A percentile compares a stretch with the other conserved stretches of the same genome.
phyloP scores from a whole-genome alignment of 2,888 invertebrate genomes.

The Ypsolopha scabrella region DNA sequence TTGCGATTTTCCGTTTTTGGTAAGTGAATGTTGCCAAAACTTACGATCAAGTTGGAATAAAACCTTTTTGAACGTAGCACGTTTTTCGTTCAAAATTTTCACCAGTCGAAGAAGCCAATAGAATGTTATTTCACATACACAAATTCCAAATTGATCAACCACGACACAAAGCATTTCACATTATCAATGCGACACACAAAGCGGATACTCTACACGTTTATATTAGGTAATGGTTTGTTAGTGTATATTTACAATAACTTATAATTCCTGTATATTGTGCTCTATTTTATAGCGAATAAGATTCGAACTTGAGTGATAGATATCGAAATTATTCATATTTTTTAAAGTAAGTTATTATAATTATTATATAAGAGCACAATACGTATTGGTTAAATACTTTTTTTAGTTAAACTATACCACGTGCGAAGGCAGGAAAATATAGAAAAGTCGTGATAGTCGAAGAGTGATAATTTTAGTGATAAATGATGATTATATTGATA shows the following conservation, averaged over 20 bases:
- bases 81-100: constrained; percentile 1
- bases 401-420: not conserved
- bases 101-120: constrained; percentile 45
- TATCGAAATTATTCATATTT: not conserved
- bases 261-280: not conserved
- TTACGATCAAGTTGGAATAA: constrained; percentile 62
- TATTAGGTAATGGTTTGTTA: constrained; percentile 62
- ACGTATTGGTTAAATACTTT: constrained; percentile 5
- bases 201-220: constrained; percentile 29
- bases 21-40: constrained; percentile 50
- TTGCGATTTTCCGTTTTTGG: not conserved
- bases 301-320: not conserved
- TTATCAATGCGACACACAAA: constrained; percentile 51
- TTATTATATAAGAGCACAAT: constrained; percentile 17
- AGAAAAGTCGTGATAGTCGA: not conserved
- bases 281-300: not conserved
- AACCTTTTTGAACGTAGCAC: constrained; percentile 11
- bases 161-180: constrained; percentile 37
- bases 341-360: not conserved
- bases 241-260: constrained; percentile 49
- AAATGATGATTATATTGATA: constrained; percentile 12
- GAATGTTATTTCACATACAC: constrained; percentile 38
- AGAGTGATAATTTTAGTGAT: constrained; percentile 1
- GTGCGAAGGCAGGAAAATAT: not conserved
- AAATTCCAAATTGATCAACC: constrained; percentile 66